Percentiles rank a stretch among this genome's conserved stretches.
Evolutionary conservation across 2,113 vertebrate genomes (phyloP).

Genomic region (Ploceus nigricollis): DNA sequence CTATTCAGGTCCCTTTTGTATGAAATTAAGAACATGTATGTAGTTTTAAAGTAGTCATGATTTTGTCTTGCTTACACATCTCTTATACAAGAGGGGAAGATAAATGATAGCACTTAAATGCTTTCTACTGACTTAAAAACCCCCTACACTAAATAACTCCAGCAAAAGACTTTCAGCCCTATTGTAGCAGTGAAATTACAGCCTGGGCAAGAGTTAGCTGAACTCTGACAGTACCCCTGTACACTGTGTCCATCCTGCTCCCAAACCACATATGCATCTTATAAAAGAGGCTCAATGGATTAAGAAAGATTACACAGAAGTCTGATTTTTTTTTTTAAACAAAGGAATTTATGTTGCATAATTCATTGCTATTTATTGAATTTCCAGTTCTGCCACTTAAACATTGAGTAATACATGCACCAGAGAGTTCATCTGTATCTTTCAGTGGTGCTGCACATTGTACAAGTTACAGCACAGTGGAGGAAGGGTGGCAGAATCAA

Average conservation of each 20-base stretch:
- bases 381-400: not conserved
- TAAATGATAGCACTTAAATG: not conserved
- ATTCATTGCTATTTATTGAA: not conserved
- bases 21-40: not conserved
- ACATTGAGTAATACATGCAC: not conserved
- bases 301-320: not conserved
- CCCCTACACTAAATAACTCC: not conserved
- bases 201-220: not conserved
- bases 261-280: not conserved
- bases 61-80: not conserved
- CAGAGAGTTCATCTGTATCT: not conserved
- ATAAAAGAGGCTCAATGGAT: not conserved
- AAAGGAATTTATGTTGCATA: not conserved
- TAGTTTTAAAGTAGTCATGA: not conserved
- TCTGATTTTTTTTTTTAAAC: not conserved
- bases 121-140: not conserved
- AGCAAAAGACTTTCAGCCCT: not conserved
- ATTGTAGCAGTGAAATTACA: not conserved
- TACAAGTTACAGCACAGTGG: not conserved
- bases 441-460: not conserved
- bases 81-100: not conserved
- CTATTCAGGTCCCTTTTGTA: not conserved
- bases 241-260: not conserved
- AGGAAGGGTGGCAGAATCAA: not conserved
- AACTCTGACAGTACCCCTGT: not conserved